Percentiles rank a stretch among this genome's conserved stretches.
These are phyloP conservation scores for Scaptomyza hsui DNA, from an alignment of 1,140 invertebrate genomes.

Conservation along the genomic window DNA sequence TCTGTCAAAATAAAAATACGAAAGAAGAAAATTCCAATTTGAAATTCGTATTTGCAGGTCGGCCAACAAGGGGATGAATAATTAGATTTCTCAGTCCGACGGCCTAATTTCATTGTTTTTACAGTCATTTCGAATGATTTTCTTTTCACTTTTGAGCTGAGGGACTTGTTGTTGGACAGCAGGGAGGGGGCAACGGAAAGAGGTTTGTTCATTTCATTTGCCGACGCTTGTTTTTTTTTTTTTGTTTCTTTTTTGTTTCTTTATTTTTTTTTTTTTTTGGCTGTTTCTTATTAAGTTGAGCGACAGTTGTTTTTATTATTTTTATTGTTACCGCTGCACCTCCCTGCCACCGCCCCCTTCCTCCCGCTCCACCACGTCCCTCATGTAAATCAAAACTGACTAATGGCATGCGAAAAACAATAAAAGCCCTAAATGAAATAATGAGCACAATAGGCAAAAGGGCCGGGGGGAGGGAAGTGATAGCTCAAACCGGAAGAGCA, in stretches of 20 bases:
- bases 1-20: constrained; percentile 14
- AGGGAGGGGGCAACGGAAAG: not conserved
- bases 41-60: constrained; percentile 28
- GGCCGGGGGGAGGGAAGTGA: not conserved
- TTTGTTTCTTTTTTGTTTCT: constrained; percentile 22
- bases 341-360: not conserved
- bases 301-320: constrained; percentile 81
- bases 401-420: constrained; percentile 82
- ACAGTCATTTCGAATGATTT: constrained; percentile 79
- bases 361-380: constrained; percentile 6
- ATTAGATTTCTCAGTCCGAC: constrained; percentile 81
- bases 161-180: not conserved
- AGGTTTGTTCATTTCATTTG: constrained; percentile 19
- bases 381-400: constrained; percentile 78
- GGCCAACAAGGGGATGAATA: constrained; percentile 77
- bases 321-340: constrained; percentile 59
- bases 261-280: constrained; percentile 29
- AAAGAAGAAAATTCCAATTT: constrained; percentile 36
- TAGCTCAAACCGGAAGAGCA: not conserved
- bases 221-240: not conserved
- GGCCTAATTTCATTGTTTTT: constrained; percentile 83
- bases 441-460: constrained; percentile 54
- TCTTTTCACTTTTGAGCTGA: constrained; percentile 47
- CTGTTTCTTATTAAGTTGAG: constrained; percentile 77
- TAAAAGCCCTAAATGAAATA: constrained; percentile 80